phyloP scores from a whole-genome alignment of 2,797 vertebrate species.

The Stomatorhinus walkeri region DNA sequence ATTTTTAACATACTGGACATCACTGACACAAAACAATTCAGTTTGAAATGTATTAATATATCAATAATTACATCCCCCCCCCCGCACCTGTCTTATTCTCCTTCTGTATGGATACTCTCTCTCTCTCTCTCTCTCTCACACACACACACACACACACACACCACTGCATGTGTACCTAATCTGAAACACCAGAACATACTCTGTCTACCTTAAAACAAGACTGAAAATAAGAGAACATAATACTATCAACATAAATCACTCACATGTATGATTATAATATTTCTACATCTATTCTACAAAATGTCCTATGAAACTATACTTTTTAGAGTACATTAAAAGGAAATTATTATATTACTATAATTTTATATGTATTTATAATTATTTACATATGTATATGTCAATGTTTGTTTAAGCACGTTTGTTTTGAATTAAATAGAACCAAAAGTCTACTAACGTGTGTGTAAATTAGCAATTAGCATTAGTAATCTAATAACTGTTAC shows the following conservation, averaged over 20 bases:
- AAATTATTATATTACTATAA: not conserved
- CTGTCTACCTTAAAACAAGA: not conserved
- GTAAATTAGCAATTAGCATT: not conserved
- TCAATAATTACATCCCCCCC: not conserved
- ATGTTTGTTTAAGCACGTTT: not conserved
- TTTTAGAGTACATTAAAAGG: constrained; percentile 7
- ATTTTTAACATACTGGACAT: constrained; percentile 1
- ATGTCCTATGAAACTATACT: constrained; percentile 9
- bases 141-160: not conserved
- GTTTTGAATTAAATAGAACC: not conserved
- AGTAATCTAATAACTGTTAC: not conserved
- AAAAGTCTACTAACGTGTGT: not conserved
- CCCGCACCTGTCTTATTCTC: not conserved
- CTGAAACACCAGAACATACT: not conserved
- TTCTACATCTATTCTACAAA: constrained; percentile 8
- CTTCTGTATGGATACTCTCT: not conserved
- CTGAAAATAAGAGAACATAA: not conserved
- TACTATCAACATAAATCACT: constrained; percentile 11
- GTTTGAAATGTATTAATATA: constrained; percentile 10
- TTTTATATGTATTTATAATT: not conserved
- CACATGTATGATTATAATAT: not conserved
- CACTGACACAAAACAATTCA: constrained; percentile 13
- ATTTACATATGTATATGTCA: not conserved
- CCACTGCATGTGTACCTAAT: not conserved
- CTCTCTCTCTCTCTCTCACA: not conserved